Conservation (phyloP, 1,140 invertebrate species). For the Neodiprion fabricii region DNA sequence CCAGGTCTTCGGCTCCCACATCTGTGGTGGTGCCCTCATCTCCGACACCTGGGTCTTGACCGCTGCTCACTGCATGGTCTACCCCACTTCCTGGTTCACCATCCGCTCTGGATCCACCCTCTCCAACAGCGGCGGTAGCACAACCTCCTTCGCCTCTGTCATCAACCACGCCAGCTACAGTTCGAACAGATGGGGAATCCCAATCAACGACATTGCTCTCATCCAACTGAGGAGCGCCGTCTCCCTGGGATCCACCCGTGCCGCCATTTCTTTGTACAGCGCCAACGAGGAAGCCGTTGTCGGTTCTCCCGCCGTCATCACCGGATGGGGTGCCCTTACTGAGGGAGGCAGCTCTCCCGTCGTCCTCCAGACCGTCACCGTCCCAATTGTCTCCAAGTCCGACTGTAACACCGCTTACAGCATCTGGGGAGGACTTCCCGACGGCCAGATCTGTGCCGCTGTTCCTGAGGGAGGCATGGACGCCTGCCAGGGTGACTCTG, state of each 20-base stretch:
- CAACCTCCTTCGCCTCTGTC: constrained; percentile 21
- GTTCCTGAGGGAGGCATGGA: constrained; percentile 68
- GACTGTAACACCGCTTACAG: constrained; percentile 44
- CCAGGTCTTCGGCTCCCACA: constrained; percentile 29
- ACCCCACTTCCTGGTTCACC: not conserved
- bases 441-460: constrained; percentile 75
- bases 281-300: constrained; percentile 18
- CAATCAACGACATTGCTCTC: constrained; percentile 32
- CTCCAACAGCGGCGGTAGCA: constrained; percentile 20
- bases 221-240: constrained; percentile 24
- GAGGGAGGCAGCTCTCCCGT: not conserved
- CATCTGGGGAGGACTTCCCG: constrained; percentile 57
- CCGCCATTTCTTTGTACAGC: constrained; percentile 24
- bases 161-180: constrained; percentile 26
- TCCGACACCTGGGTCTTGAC: constrained; percentile 50
- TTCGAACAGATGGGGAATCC: not conserved
- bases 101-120: constrained; percentile 26
- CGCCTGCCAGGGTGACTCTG: constrained; percentile 66
- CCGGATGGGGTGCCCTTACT: constrained; percentile 51
- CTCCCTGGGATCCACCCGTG: constrained; percentile 25
- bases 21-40: constrained; percentile 57
- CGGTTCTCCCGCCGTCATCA: constrained; percentile 41
- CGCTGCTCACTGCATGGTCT: constrained; percentile 57
- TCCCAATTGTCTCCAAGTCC: constrained; percentile 48
- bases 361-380: constrained; percentile 40